Conservation (phyloP, 1,140 invertebrate species). For the Aricia agestis region DNA sequence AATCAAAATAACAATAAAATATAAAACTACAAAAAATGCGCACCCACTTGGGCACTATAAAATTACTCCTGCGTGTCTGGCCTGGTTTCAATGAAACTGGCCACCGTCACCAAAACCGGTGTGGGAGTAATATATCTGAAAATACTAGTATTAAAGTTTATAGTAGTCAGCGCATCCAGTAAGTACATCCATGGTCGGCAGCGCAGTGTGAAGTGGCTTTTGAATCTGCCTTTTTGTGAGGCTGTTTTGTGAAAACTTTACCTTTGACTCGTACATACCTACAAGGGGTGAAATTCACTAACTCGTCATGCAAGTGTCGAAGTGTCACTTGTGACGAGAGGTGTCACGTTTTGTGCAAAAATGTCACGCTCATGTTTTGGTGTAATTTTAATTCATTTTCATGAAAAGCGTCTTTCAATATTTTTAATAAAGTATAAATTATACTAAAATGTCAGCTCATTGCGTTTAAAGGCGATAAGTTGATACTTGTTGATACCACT, state of each 20-base stretch:
- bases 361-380: neutral
- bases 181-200: neutral
- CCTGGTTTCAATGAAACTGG: no score
- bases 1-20: no score
- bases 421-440: no score
- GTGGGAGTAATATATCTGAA: no score
- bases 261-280: neutral
- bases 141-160: neutral
- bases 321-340: conserved; percentile 5
- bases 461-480: no score
- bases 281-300: neutral
- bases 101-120: no score
- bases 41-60: no score
- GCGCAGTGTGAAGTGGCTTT: conserved; percentile 1
- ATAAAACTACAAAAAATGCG: no score
- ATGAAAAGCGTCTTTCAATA: neutral
- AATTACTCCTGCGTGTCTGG: no score
- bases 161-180: neutral
- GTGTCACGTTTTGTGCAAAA: neutral
- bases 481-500: no score
- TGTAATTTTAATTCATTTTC: neutral
- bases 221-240: conserved; percentile 12
- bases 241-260: conserved; percentile 8
- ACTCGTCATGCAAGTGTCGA: conserved; percentile 10
- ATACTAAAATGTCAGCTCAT: no score